These are phyloP conservation scores for Eufriesea mexicana DNA, from an alignment of 1,140 invertebrate species.

Conservation along the genomic window DNA sequence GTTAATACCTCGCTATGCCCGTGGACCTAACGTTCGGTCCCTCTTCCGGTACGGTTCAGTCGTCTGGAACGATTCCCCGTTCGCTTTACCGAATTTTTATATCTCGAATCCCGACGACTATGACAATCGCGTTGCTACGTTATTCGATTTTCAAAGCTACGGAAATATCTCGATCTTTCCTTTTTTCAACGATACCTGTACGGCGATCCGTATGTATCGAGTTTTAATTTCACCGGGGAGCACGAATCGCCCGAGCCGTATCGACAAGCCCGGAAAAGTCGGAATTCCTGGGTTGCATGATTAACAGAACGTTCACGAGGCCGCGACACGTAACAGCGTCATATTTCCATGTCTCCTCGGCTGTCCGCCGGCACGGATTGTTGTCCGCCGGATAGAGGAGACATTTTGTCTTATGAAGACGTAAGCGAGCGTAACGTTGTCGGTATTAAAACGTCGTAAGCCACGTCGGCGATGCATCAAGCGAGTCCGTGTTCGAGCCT, in stretches of 20 bases:
- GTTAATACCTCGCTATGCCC: constrained; percentile 57
- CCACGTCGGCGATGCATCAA: constrained; percentile 54
- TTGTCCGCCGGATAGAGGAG: constrained; percentile 17
- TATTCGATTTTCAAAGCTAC: no score
- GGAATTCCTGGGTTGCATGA: no score
- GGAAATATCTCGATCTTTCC: no score
- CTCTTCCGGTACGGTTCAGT: constrained; percentile 20
- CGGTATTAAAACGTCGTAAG: constrained; percentile 66
- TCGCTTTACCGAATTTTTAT: constrained; percentile 40
- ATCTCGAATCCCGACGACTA: background rate
- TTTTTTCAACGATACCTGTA: no score
- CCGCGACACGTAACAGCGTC: background rate
- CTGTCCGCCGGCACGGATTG: constrained; percentile 10
- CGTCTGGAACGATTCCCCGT: constrained; percentile 45
- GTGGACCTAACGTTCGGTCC: constrained; percentile 17
- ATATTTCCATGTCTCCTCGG: constrained; percentile 29
- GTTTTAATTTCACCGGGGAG: no score
- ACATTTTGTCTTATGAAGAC: constrained; percentile 62
- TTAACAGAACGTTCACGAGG: background rate
- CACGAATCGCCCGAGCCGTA: no score
- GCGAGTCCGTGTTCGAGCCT: constrained; percentile 26
- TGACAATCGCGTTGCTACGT: no score
- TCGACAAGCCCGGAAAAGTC: no score
- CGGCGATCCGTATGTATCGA: no score
- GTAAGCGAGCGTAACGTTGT: constrained; percentile 55